Base-by-base conservation (phyloP, 2,113 vertebrate species). In the Cephalophus harveyi region DNA sequence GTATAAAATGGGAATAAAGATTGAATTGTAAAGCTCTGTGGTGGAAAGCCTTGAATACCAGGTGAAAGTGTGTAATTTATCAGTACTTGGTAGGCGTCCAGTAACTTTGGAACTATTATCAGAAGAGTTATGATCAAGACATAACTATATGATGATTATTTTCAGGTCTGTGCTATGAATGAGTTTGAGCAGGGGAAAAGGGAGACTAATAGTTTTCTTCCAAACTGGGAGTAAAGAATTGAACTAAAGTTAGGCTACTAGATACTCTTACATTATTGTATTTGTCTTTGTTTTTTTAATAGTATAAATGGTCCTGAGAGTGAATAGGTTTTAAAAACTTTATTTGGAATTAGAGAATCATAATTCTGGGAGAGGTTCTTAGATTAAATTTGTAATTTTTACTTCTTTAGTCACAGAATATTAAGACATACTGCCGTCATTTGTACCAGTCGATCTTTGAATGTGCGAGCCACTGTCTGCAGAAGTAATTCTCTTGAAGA, bases 371-470 rank as follows among this genome's bases (percentile, higher is more conserved):
- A 88, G 36, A 94, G n/a, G 10, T 46, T 85, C 67, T 95, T 93
- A 74, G 55, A 54, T 95, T 97, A 87, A 93, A 84, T 89, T 84
- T 96, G 30, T 23, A 14, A 52, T 97, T 93, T 96, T 93, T 95
- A 23, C 78, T 79, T 97, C 95, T 96, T 91, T 87, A 99, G 99
- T 96, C 99, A 99, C 36, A 99, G 99, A 96, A 99, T 99, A 94
- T 98, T 99, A 84, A 99, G 99, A 64, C 99, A 99, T 98, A 99
- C 99, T 5, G 99, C 99, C 55, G 99, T 99, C 93, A 99, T 99
- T 98, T 99, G 99, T 89, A 99, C 99, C 48, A 99, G 99, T 86
- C 99, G 99, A 11, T 99, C 99, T 86, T 98, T 99, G 97, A 99
- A 99, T 64, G 98, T 99, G 7, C 99, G 99, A 95, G 99, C 99